These are phyloP conservation scores for Enteromius afrohamiltoni DNA, from an alignment of 2,797 vertebrate species.

Conservation along the genomic window DNA sequence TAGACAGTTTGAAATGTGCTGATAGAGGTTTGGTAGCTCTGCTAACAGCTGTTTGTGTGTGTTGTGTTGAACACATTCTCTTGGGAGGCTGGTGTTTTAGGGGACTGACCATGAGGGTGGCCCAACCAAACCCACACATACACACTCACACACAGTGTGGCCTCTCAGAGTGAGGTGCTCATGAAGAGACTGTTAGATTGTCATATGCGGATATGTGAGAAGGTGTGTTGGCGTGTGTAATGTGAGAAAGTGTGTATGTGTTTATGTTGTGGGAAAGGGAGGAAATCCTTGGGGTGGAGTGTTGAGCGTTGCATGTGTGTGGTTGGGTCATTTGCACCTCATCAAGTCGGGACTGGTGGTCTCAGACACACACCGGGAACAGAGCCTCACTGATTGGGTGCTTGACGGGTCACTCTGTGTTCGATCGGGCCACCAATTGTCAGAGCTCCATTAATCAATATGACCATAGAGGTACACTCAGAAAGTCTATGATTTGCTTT, in stretches of 20 bases:
- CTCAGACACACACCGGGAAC: conserved; percentile 44
- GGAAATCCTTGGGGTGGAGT: conserved; percentile 41
- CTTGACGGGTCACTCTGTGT: conserved; percentile 55
- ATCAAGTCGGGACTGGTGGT: conserved; percentile 62
- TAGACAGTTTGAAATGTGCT: neutral
- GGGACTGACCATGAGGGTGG: neutral
- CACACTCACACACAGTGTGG: conserved; percentile 46
- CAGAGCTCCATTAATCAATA: conserved; percentile 17
- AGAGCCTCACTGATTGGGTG: conserved; percentile 52
- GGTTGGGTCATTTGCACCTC: conserved; percentile 67
- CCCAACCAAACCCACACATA: neutral
- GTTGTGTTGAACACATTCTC: conserved; percentile 2
- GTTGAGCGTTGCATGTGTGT: conserved; percentile 55
- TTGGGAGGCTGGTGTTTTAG: neutral
- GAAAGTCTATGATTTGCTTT: conserved; percentile 7
- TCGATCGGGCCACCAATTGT: conserved; percentile 6
- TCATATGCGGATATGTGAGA: conserved; percentile 43
- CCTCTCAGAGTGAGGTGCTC: conserved; percentile 60
- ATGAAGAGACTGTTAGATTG: conserved; percentile 36
- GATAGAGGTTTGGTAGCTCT: neutral
- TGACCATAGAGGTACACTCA: conserved; percentile 31
- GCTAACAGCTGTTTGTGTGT: conserved; percentile 69
- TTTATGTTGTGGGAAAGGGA: conserved; percentile 54
- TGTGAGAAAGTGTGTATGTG: conserved; percentile 44
- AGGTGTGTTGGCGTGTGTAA: conserved; percentile 44